Evolutionary conservation across 30 jellyfish, hydroid and myxozoan species (phyloP).

Genomic region (Sanderia malayensis): DNA sequence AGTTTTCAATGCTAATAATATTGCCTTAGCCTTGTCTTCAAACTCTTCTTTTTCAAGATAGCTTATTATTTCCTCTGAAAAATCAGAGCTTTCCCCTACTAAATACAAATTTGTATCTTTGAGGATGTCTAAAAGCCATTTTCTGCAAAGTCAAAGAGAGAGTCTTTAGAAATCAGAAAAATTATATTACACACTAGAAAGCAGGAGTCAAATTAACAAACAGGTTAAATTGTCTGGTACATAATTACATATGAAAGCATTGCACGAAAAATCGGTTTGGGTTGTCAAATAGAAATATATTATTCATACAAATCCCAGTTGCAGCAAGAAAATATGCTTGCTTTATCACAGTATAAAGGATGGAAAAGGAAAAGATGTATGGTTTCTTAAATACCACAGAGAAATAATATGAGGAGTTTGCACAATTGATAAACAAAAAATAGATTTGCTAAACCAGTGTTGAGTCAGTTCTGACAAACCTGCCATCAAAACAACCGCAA

Average conservation of each 20-base stretch:
- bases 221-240: no score
- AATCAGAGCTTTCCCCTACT: not conserved
- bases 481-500: no score
- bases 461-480: no score
- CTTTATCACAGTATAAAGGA: not conserved
- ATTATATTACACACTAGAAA: not conserved
- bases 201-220: no score
- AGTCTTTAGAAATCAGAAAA: not conserved
- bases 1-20: not conserved
- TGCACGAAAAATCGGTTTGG: no score
- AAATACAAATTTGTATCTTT: not conserved
- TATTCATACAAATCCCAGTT: not conserved
- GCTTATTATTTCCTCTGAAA: not conserved
- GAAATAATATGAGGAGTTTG: no score
- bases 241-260: no score
- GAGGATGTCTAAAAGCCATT: constrained; percentile 10
- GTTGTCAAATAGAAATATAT: not conserved
- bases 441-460: no score
- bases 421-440: no score
- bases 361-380: no score
- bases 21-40: constrained; percentile 4
- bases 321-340: not conserved
- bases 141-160: constrained; percentile 2
- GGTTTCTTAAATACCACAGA: no score
- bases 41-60: constrained; percentile 19